A percentile compares a stretch with the other conserved stretches of the same genome.
Conservation (phyloP, 2,888 invertebrate genomes). For the Dexiosoma caninum region DNA sequence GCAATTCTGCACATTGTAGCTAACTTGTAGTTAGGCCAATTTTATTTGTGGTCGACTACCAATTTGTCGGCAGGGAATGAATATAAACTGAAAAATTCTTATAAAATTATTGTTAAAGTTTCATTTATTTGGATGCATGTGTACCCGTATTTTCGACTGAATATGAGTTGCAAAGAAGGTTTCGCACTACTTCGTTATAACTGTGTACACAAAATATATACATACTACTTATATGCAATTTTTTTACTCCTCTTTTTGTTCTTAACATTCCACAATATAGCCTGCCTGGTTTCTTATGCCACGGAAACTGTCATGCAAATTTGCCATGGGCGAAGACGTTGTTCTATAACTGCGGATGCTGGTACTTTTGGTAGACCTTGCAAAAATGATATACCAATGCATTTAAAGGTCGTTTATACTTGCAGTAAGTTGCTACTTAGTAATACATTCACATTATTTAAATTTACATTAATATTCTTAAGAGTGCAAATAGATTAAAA, state of each 20-base stretch:
- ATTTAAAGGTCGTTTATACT: conserved; percentile 91
- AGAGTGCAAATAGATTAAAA: conserved; percentile 24
- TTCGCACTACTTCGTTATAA: background rate
- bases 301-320: conserved; percentile 94
- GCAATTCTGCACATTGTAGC: too few relatives aligned
- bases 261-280: conserved; percentile 77
- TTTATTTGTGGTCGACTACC: too few relatives aligned
- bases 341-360: conserved; percentile 87
- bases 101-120: conserved; percentile 31
- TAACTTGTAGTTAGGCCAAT: too few relatives aligned
- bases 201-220: too few relatives aligned
- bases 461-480: conserved; percentile 11
- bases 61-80: too few relatives aligned
- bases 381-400: conserved; percentile 87
- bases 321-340: conserved; percentile 89
- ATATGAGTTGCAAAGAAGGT: background rate
- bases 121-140: background rate
- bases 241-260: conserved; percentile 18
- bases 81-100: background rate
- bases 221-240: too few relatives aligned
- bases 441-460: conserved; percentile 1
- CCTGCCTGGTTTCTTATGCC: conserved; percentile 91
- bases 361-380: conserved; percentile 91
- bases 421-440: conserved; percentile 84
- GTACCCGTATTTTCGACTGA: background rate